A percentile compares a stretch with the other conserved stretches of the same genome.
Conservation (phyloP, 1,140 invertebrate species). For the Drosophila mauritiana region DNA sequence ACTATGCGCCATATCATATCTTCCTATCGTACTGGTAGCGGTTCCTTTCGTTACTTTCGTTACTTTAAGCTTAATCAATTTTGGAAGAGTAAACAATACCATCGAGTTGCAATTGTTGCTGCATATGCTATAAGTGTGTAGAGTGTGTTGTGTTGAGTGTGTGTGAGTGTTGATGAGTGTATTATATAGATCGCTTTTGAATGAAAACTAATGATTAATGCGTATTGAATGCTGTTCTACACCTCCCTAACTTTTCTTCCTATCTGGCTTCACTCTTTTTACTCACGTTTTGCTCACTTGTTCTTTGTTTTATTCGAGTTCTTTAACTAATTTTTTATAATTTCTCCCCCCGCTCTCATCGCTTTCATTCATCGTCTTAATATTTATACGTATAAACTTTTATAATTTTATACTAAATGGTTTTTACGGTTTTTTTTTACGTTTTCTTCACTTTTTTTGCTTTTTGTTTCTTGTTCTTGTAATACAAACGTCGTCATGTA, state of each 20-base stretch:
- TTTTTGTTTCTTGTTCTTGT: conserved; percentile 57
- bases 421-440: conserved; percentile 70
- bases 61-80: conserved; percentile 82
- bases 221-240: conserved; percentile 69
- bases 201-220: conserved; percentile 82
- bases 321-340: conserved; percentile 81
- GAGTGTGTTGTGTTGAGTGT: conserved; percentile 23
- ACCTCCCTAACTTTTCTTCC: conserved; percentile 39
- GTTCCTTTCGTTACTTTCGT: conserved; percentile 55
- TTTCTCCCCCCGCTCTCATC: conserved; percentile 44
- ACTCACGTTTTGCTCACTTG: conserved; percentile 51
- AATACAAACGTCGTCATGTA: conserved; percentile 69
- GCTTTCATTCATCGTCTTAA: conserved; percentile 55
- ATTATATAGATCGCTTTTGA: conserved; percentile 70
- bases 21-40: conserved; percentile 50
- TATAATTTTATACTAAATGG: conserved; percentile 83
- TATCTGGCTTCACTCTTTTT: conserved; percentile 46
- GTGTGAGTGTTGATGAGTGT: conserved; percentile 44
- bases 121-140: conserved; percentile 63
- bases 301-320: conserved; percentile 73
- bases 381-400: conserved; percentile 83
- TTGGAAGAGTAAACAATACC: conserved; percentile 83
- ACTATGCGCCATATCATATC: conserved; percentile 48
- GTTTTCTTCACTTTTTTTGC: conserved; percentile 51
- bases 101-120: conserved; percentile 80